A percentile compares a stretch with the other conserved stretches of the same genome.
Conservation (phyloP, 2,113 vertebrate genomes). For the Hydropotes inermis region DNA sequence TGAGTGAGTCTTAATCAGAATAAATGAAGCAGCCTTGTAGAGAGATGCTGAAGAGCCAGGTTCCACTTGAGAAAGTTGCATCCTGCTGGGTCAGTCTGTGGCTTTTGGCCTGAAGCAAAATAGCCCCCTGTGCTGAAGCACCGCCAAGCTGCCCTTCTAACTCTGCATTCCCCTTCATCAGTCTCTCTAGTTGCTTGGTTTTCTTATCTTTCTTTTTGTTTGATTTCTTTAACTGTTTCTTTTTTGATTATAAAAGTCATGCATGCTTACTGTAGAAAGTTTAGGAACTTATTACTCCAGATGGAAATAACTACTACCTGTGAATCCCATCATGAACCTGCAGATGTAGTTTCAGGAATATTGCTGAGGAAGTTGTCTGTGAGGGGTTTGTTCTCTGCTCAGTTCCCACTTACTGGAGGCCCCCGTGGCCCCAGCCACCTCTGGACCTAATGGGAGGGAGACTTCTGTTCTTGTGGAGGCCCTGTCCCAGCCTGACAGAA, state of each 20-base stretch:
- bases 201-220: not conserved
- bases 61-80: conserved; percentile 42
- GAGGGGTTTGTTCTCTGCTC: not conserved
- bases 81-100: conserved; percentile 55
- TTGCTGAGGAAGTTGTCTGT: fast-evolving
- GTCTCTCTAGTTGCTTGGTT: not conserved
- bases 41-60: conserved; percentile 11
- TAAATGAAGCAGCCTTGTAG: conserved; percentile 23
- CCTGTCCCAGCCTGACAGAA: not conserved
- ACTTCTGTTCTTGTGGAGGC: not conserved
- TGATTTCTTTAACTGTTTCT: not conserved
- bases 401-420: not conserved
- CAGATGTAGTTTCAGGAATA: not conserved
- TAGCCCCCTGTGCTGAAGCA: not conserved
- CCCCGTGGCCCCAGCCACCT: not conserved
- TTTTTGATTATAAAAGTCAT: not conserved
- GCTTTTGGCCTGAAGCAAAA: conserved; percentile 27
- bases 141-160: not conserved
- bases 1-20: conserved; percentile 59
- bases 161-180: not conserved
- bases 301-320: not conserved
- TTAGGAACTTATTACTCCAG: not conserved
- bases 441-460: not conserved
- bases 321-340: not conserved
- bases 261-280: not conserved